phyloP scores from a whole-genome alignment of 2,888 invertebrate genomes.

The Eupithecia pulchellata region DNA sequence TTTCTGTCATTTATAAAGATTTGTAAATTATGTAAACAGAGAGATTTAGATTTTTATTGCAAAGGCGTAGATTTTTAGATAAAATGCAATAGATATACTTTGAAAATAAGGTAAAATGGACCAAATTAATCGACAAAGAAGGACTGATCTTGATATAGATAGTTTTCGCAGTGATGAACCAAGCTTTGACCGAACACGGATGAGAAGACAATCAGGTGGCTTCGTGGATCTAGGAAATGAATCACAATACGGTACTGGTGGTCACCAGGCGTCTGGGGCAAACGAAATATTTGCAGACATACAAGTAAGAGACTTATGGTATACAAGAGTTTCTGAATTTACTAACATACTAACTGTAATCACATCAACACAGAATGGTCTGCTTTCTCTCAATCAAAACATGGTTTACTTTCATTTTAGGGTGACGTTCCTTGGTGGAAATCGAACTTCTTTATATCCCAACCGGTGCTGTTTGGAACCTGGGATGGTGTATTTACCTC shows the following conservation, averaged over 20 bases:
- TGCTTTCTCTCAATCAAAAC: slow-evolving; percentile 5
- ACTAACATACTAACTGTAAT: background rate
- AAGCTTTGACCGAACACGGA: slow-evolving; percentile 80
- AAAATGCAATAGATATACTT: slow-evolving; percentile 33
- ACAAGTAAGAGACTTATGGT: slow-evolving; percentile 86
- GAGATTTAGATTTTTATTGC: background rate
- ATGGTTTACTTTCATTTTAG: slow-evolving; percentile 68
- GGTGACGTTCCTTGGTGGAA: slow-evolving; percentile 97
- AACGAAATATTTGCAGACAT: slow-evolving; percentile 97
- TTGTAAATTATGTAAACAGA: slow-evolving; percentile 15
- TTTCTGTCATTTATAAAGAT: background rate
- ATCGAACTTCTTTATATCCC: slow-evolving; percentile 97
- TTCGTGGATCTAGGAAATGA: slow-evolving; percentile 91
- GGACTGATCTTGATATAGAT: slow-evolving; percentile 74
- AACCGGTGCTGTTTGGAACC: slow-evolving; percentile 97
- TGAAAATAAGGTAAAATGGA: slow-evolving; percentile 63
- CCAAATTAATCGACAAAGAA: slow-evolving; percentile 66
- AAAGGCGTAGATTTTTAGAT: background rate
- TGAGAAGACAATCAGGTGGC: slow-evolving; percentile 88
- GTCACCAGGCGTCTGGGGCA: slow-evolving; percentile 93
- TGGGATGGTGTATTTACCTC: slow-evolving; percentile 99
- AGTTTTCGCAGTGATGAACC: slow-evolving; percentile 79
- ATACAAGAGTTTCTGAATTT: background rate
- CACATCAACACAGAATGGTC: background rate
- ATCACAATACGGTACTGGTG: slow-evolving; percentile 91